A percentile compares a stretch with the other conserved stretches of the same genome.
phyloP scores from a whole-genome alignment of 2,113 vertebrate genomes.

The Cryptoleucopteryx plumbea region DNA sequence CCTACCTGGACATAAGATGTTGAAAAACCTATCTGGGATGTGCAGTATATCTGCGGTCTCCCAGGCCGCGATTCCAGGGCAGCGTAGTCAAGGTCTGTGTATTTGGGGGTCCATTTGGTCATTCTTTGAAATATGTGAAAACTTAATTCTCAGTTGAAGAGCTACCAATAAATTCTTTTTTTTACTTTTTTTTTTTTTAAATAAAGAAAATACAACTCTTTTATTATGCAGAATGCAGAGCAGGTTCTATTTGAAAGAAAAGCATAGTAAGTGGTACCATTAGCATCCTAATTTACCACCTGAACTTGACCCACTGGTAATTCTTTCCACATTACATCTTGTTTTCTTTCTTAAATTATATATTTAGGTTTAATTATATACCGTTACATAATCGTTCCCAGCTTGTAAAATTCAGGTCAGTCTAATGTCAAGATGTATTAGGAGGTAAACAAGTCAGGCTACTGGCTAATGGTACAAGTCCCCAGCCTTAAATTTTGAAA shows the following conservation, averaged over 20 bases:
- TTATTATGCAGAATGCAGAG: not conserved
- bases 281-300: not conserved
- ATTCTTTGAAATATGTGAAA: not conserved
- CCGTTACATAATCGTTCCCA: constrained; percentile 12
- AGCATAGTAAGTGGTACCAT: not conserved
- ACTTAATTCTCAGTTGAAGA: not conserved
- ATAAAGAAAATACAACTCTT: not conserved
- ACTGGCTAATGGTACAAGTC: not conserved
- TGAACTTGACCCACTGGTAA: not conserved
- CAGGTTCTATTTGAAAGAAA: not conserved
- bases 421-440: constrained; percentile 37
- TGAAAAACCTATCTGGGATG: not conserved
- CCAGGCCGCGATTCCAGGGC: too few relatives aligned
- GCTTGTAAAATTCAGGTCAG: constrained; percentile 53
- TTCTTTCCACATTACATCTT: constrained; percentile 38
- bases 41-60: rapidly evolving
- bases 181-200: not conserved
- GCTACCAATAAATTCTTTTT: not conserved
- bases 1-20: not conserved
- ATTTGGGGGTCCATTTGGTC: rapidly evolving
- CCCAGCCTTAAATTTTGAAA: not conserved
- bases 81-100: rapidly evolving
- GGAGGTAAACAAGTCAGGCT: constrained; percentile 26
- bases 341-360: constrained; percentile 30
- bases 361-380: constrained; percentile 47